Evolutionary conservation across 2,797 vertebrate species (phyloP).

Genomic region (Sorex maritimensis): DNA sequence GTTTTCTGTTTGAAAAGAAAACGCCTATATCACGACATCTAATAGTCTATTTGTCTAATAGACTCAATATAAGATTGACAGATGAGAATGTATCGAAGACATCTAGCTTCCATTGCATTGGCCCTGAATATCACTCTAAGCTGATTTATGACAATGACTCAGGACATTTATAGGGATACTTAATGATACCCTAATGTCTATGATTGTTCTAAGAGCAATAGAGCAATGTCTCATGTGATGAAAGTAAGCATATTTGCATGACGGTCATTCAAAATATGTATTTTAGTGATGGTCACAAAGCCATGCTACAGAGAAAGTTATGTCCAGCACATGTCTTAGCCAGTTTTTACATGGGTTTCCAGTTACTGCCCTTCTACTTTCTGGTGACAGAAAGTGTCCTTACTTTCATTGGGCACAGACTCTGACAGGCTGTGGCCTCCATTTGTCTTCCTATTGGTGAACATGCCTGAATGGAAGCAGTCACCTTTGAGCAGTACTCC

Average conservation of each 20-base stretch:
- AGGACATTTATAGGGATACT: slow-evolving; percentile 68
- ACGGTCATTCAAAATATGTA: slow-evolving; percentile 38
- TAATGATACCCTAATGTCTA: slow-evolving; percentile 66
- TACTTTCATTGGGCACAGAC: slow-evolving; percentile 72
- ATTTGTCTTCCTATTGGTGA: slow-evolving; percentile 56
- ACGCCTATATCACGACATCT: slow-evolving; percentile 5
- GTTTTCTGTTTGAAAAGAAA: background rate
- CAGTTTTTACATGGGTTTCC: slow-evolving; percentile 89
- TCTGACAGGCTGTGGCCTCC: slow-evolving; percentile 45
- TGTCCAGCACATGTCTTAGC: slow-evolving; percentile 88
- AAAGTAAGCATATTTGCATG: slow-evolving; percentile 34
- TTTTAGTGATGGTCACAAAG: slow-evolving; percentile 88
- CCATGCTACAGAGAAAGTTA: slow-evolving; percentile 78
- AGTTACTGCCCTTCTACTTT: slow-evolving; percentile 91
- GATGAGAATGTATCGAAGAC: slow-evolving; percentile 60
- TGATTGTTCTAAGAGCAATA: slow-evolving; percentile 46
- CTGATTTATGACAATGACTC: slow-evolving; percentile 77
- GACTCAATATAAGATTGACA: slow-evolving; percentile 69
- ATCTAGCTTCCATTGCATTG: slow-evolving; percentile 57
- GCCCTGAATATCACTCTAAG: slow-evolving; percentile 61
- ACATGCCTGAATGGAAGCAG: background rate
- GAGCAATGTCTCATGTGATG: slow-evolving; percentile 19
- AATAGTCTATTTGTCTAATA: slow-evolving; percentile 61
- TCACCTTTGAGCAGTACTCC: slow-evolving; percentile 37
- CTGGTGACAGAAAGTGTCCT: slow-evolving; percentile 87